phyloP scores from a whole-genome alignment of 1,140 invertebrate genomes.

The Pteromalus puparum region DNA sequence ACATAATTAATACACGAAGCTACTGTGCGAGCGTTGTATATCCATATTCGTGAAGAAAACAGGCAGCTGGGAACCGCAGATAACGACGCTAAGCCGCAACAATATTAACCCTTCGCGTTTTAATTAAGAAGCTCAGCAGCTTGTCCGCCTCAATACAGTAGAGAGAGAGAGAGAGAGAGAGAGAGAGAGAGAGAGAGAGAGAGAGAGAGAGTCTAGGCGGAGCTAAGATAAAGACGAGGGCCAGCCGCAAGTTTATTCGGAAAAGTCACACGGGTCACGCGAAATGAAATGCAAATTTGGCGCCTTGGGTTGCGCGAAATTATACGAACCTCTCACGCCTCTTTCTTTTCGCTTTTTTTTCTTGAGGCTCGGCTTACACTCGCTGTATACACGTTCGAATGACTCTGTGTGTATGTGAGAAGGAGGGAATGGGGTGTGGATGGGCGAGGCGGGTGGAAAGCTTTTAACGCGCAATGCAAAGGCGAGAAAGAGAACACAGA shows the following conservation, averaged over 20 bases:
- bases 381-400: neutral
- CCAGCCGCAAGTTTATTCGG: neutral
- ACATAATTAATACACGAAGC: no score
- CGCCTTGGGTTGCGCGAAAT: neutral
- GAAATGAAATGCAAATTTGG: constrained; percentile 12
- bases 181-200: neutral
- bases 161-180: neutral
- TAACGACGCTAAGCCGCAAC: neutral
- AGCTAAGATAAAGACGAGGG: constrained; percentile 42
- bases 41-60: neutral
- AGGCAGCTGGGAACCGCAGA: constrained; percentile 27
- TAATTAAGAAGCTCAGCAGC: constrained; percentile 22
- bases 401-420: no score
- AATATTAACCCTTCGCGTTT: constrained; percentile 26
- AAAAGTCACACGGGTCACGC: neutral
- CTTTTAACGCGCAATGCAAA: constrained; percentile 8
- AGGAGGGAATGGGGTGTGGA: no score
- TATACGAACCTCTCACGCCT: neutral
- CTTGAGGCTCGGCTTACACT: neutral
- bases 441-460: neutral
- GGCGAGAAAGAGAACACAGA: neutral
- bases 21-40: no score
- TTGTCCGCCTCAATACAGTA: neutral
- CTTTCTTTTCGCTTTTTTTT: neutral
- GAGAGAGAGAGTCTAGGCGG: neutral